phyloP scores from a whole-genome alignment of 2,797 vertebrate species.

The Pterois miles region DNA sequence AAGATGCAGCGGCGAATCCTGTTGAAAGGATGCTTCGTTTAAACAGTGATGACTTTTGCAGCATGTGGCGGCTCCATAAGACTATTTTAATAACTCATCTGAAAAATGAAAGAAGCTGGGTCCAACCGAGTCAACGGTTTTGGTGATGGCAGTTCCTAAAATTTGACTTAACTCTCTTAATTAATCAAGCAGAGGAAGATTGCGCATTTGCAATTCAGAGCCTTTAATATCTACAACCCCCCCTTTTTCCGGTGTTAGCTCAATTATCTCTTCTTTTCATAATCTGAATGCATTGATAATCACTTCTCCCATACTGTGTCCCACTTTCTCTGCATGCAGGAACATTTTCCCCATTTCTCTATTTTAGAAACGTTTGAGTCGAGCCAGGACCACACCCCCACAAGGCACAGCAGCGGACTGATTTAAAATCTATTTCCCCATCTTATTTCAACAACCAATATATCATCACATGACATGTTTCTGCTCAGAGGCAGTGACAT shows the following conservation, averaged over 20 bases:
- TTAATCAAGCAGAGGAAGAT: conserved; percentile 38
- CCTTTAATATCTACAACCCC: conserved; percentile 29
- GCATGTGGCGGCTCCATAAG: not conserved
- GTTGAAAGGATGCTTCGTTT: not conserved
- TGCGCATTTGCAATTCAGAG: conserved; percentile 49
- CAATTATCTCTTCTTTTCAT: conserved; percentile 59
- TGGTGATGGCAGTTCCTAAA: conserved; percentile 15
- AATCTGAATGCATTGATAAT: conserved; percentile 61
- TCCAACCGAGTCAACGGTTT: conserved; percentile 22
- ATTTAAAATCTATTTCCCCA: conserved; percentile 68
- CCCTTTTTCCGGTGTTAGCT: conserved; percentile 35
- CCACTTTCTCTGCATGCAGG: conserved; percentile 62
- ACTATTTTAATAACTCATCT: conserved; percentile 7
- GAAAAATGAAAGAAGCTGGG: not conserved
- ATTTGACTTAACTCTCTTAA: conserved; percentile 34
- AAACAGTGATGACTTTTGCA: not conserved
- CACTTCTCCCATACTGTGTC: conserved; percentile 58
- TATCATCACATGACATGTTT: conserved; percentile 55
- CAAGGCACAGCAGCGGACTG: conserved; percentile 42
- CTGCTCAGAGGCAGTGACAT: conserved; percentile 68
- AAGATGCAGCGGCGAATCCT: conserved; percentile 85
- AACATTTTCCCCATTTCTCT: conserved; percentile 48
- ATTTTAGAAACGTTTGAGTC: conserved; percentile 50
- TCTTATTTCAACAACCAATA: conserved; percentile 70
- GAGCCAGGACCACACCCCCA: conserved; percentile 40